Conservation (phyloP, 2,797 vertebrate species). For the Otolemur crassicaudatus region DNA sequence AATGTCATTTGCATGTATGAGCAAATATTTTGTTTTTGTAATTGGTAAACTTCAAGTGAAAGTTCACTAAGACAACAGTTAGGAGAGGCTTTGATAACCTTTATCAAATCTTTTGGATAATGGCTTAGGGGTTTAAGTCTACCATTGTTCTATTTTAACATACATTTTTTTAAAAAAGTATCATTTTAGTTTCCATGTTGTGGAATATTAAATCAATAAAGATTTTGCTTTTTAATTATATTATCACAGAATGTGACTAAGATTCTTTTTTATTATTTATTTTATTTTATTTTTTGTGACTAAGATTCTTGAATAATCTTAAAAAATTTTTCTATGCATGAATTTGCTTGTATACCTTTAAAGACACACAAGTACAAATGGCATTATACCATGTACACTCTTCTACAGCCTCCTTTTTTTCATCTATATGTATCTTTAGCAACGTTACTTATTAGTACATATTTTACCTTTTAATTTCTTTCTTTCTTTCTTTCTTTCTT, state of each 20-base stretch:
- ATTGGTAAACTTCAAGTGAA: conserved; percentile 14
- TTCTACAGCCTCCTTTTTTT: conserved; percentile 7
- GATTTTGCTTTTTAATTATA: conserved; percentile 23
- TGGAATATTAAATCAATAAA: background rate
- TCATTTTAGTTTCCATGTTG: background rate
- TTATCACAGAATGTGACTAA: conserved; percentile 6
- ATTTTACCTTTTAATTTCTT: background rate
- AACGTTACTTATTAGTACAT: background rate
- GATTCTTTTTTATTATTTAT: background rate
- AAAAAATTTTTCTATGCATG: background rate
- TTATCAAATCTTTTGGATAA: conserved; percentile 14
- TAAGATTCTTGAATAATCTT: conserved; percentile 35
- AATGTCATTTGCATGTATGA: background rate
- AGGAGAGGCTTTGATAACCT: background rate
- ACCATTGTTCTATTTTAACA: conserved; percentile 18
- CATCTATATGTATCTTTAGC: background rate
- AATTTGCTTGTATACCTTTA: conserved; percentile 23
- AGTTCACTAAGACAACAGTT: conserved; percentile 24
- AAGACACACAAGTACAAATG: background rate
- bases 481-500: background rate
- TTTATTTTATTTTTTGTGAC: background rate
- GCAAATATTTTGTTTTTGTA: conserved; percentile 29
- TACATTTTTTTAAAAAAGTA: background rate
- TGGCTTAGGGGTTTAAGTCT: conserved; percentile 18
- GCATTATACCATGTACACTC: background rate